Evolutionary conservation across 2,113 vertebrate genomes (phyloP), one percentile per base, ranked within the genome.

Genomic region (Tautogolabrus adspersus): DNA sequence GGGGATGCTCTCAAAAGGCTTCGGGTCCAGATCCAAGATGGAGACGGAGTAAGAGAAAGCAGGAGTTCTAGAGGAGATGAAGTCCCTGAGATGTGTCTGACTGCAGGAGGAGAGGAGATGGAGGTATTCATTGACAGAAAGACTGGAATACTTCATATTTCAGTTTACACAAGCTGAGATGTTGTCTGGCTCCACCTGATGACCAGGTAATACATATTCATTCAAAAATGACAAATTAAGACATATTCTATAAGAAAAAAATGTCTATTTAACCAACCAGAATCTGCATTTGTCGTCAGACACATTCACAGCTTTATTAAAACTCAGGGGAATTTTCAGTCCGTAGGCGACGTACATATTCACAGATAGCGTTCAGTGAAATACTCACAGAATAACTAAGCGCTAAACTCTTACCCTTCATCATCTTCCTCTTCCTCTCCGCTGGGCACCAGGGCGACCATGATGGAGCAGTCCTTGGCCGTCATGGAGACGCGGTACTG

Each of bases 401-500:
- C 0, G 23, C 58, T 52, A 30, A 30, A 54, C 22, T 74, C 93
- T 96, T 86, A 98, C 97, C 95, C 94, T 72, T 96, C 93, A 0
- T 96, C 95, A 51, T 96, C 95, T 42, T 96, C 95, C 65, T 96
- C 93, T 0, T 97, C 96, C 82, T 96, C 95, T 18, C 91, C 87
- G 49, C 95, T 94, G 10, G 97, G 96, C 3, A 96, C 96, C 9
- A 99, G 95, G 1, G 95, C 91, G 0, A 98, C 96, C 97, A 99
- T 98, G 86, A 99, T 94, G 74, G 98, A 99, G 87, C 97, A 98
- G 92, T 99, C 98, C 81, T 99, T 99, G 21, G 97, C 97, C 0
- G 98, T 99, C 97, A 98, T 98, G 59, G 98, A 95, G 3, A 97
- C 96, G 54, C 97, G 94, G 91, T 99, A 99, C 90, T 99, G 98